Evolutionary conservation across 2,888 invertebrate genomes (phyloP).

Genomic region (Heliconius charithonia): DNA sequence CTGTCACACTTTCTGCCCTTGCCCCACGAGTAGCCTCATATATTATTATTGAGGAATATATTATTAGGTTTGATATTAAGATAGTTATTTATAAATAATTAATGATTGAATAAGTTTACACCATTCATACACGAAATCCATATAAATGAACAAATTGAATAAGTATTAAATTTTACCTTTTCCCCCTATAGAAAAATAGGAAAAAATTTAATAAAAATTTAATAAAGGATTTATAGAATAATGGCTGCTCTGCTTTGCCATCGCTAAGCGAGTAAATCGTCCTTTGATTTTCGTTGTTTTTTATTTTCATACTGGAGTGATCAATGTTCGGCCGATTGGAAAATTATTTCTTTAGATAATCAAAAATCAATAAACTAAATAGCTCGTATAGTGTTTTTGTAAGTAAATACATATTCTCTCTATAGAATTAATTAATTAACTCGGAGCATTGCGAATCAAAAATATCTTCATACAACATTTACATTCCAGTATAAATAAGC

Average conservation of each 20-base stretch:
- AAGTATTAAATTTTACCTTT: slow-evolving; percentile 8
- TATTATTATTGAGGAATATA: too few relatives aligned
- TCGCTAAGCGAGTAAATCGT: slow-evolving; percentile 42
- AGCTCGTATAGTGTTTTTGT: neutral
- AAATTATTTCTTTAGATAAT: slow-evolving; percentile 28
- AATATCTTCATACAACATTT: neutral
- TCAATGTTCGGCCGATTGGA: slow-evolving; percentile 36
- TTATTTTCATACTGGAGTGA: slow-evolving; percentile 38
- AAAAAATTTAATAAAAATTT: neutral
- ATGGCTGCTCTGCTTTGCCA: slow-evolving; percentile 16
- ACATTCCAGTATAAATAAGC: neutral
- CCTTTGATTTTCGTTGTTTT: slow-evolving; percentile 44
- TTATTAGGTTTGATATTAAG: too few relatives aligned
- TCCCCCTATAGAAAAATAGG: neutral
- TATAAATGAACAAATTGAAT: neutral
- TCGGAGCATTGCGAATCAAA: neutral
- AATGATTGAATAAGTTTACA: neutral
- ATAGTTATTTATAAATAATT: neutral
- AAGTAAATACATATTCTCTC: neutral
- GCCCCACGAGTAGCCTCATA: too few relatives aligned
- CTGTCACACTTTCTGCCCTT: too few relatives aligned
- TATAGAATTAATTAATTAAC: neutral
- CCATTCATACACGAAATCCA: too few relatives aligned
- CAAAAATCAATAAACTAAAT: neutral
- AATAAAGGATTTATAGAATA: slow-evolving; percentile 24